phyloP scores from a whole-genome alignment of 2,888 invertebrate genomes.

The Microctonus brassicae region DNA sequence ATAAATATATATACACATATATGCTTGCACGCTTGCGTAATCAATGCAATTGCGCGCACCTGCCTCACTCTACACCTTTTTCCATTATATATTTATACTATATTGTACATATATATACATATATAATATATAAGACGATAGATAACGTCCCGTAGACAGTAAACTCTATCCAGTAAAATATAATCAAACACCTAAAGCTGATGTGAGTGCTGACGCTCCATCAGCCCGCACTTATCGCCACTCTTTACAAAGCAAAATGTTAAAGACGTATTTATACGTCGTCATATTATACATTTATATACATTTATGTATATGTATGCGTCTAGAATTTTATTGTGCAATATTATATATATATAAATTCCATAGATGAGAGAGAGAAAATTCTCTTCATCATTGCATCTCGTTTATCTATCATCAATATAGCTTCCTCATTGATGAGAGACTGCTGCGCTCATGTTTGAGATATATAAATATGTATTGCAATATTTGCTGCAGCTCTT shows the following conservation, averaged over 20 bases:
- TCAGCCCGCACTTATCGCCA: constrained; percentile 17
- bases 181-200: background rate
- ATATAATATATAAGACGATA: too few species aligned
- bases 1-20: background rate
- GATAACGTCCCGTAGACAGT: background rate
- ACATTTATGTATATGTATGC: background rate
- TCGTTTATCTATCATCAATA: constrained; percentile 1
- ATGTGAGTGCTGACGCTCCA: constrained; percentile 11
- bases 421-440: constrained; percentile 9
- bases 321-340: constrained; percentile 1
- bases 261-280: background rate
- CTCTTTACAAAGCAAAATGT: background rate
- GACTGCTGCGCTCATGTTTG: background rate
- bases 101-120: too few species aligned
- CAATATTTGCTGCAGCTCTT: constrained; percentile 33
- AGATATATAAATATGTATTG: background rate
- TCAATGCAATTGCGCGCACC: background rate
- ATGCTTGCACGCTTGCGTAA: background rate
- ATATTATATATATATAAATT: background rate
- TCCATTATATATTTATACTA: background rate
- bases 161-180: background rate
- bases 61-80: background rate
- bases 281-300: too few species aligned
- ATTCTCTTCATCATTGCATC: constrained; percentile 28
- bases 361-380: too few species aligned